A percentile compares a stretch with the other conserved stretches of the same genome.
Evolutionary conservation across 2,888 invertebrate species (phyloP).

Genomic region (Drosophila paramelanica): DNA sequence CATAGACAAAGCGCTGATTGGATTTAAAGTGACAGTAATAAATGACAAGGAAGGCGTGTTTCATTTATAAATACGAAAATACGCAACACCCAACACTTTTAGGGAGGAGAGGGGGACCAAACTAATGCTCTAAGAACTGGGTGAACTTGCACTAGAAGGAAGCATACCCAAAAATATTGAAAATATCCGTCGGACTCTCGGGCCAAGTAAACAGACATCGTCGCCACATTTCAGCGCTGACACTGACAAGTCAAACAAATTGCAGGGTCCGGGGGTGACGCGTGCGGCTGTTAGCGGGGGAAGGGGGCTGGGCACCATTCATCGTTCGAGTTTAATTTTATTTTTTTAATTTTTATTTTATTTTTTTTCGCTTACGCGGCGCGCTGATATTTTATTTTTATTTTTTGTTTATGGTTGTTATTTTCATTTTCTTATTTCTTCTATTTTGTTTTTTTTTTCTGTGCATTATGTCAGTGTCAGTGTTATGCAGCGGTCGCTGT

Average conservation of each 20-base stretch:
- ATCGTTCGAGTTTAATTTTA: constrained; percentile 51
- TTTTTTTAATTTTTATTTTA: constrained; percentile 19
- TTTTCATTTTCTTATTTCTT: constrained; percentile 13
- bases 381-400: constrained; percentile 22
- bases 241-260: constrained; percentile 78
- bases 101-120: neutral
- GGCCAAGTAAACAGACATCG: constrained; percentile 58
- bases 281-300: neutral
- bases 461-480: constrained; percentile 59
- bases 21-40: constrained; percentile 83
- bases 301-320: constrained; percentile 36
- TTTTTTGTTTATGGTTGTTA: constrained; percentile 19
- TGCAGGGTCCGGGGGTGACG: constrained; percentile 37
- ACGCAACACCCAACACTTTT: constrained; percentile 15
- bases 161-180: constrained; percentile 27
- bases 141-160: constrained; percentile 53
- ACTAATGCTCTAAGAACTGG: constrained; percentile 5
- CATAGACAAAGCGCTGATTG: constrained; percentile 80
- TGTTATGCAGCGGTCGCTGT: constrained; percentile 43
- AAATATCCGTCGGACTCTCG: constrained; percentile 37
- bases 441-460: constrained; percentile 32
- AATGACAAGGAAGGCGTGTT: constrained; percentile 81
- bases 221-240: constrained; percentile 67
- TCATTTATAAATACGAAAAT: constrained; percentile 66
- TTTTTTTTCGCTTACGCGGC: constrained; percentile 39